Base-by-base conservation (phyloP, 2,797 vertebrate genomes). In the Rhinichthys osculus region DNA sequence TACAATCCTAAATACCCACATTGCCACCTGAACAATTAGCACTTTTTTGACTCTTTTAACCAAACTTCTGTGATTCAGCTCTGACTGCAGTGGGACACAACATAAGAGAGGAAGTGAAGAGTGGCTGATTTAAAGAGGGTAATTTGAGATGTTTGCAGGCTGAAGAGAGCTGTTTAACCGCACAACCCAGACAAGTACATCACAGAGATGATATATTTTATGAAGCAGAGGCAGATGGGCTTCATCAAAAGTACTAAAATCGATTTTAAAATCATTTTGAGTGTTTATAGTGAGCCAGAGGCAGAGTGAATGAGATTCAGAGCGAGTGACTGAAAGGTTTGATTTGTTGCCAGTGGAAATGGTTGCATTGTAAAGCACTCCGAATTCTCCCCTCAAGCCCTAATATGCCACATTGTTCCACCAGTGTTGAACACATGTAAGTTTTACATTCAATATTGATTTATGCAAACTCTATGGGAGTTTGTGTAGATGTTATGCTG, bases 141-240 rank as follows among this genome's bases (percentile, higher is more conserved):
- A 87, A 90, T 88, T 86, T 80, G 44, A 90, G 82, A 89, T 21
- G 47, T 64, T 93, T 92, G 82, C 66, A 87, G 86, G 87, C 17
- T 78, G 7, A 50, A 74, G 64, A 86, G 64, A 80, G 50, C n/a
- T 30, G 87, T 90, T 90, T 82, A 87, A 87, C 74, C 82, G 62
- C 81, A 87, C 87, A 74, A 13, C 27, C 69, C 27, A 66, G 47
- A 78, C 85, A 47, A 33, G 30, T 83, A 85, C 81, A 86, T 81
- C 78, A 83, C 78, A 76, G 83, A 91, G 80, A 85, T 85, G 1
- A 54, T 69, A 35, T 69, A 30, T 88, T 92, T 90, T n/a, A 2
- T 85, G 85, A 81, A 80, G 57, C 27, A 88, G 88, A 90, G 88
- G 74, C 85, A 72, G 87, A 80, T 66, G 84, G 88, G 85, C 81